Base-by-base conservation (phyloP, 2,888 invertebrate genomes). In the Halictus quadricinctus region DNA sequence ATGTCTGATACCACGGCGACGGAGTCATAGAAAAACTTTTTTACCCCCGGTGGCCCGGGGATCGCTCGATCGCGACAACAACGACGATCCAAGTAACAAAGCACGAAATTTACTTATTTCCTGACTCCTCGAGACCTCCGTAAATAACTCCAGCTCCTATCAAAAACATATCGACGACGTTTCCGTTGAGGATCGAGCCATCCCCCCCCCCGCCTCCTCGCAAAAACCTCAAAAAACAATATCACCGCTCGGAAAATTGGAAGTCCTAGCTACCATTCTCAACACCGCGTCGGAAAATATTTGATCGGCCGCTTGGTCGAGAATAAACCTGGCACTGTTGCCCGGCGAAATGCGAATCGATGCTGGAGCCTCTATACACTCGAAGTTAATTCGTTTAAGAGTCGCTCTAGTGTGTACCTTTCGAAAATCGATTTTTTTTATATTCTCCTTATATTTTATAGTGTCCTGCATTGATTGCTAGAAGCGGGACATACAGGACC, bases 91-190 rank as follows among this genome's bases (percentile, higher is more conserved):
- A 64, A 84, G 90, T 85, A 87, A 87, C 88, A 84, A 86, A 79
- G 83, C 82, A 85, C 86, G 79, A 85, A 90, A 89, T 85, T 90
- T 88, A 87, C 89, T 90, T 87, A 87, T 80, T 90, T 90, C 85
- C 85, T 85, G 90, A n/a, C 79, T 66, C 80, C 76, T 70, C 85
- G 74, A 87, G 83, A 89, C 82, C 79, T 79, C 75, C 78, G 86
- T 89, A 89, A 86, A 87, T 89, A 89, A 88, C 75, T 74, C 69
- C 18, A 36, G 25, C 60, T 50, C 72, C 76, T 69, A 84, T 82
- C 80, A 81, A 69, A 76, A 81, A 75, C 75, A 70, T 50, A 84
- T 79, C 76, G 75, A 60, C 41, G 41, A 72, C 36, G 64, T 60
- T 82, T 78, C 13, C 36, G 46, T 48, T n/a, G 21, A 58, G 29